Conservation (phyloP, 2,113 vertebrate species). For the Antigone vipio region DNA sequence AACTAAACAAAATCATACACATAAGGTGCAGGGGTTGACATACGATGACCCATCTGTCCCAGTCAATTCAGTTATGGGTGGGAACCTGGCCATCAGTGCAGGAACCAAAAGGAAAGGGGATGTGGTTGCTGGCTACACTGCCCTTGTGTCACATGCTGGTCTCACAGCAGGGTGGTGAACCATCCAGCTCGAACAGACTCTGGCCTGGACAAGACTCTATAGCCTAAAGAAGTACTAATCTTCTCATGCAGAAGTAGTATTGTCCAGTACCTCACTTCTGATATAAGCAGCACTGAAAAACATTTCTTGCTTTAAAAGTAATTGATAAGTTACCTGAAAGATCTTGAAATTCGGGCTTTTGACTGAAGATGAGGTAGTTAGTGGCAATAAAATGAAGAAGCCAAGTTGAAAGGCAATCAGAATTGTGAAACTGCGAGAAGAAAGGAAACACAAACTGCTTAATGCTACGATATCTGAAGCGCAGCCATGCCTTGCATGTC, state of each 20-base stretch:
- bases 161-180: not conserved
- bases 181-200: not conserved
- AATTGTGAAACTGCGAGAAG: conserved; percentile 89
- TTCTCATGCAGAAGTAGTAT: not conserved
- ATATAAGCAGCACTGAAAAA: not conserved
- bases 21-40: not conserved
- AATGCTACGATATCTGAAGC: not conserved
- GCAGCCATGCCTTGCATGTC: not conserved
- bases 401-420: conserved; percentile 93
- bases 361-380: conserved; percentile 98
- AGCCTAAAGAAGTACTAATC: not conserved
- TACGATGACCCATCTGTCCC: not conserved
- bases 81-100: not conserved
- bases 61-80: not conserved
- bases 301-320: not conserved
- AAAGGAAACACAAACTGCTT: not conserved
- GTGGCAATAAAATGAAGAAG: conserved; percentile 97
- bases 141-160: accelerated
- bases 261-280: not conserved
- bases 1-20: not conserved
- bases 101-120: not conserved
- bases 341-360: conserved; percentile 95
- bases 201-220: not conserved
- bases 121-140: not conserved
- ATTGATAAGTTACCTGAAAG: conserved; percentile 86